These are phyloP conservation scores for Octopus sinensis DNA, from an alignment of 1,140 invertebrate genomes.

Conservation along the genomic window DNA sequence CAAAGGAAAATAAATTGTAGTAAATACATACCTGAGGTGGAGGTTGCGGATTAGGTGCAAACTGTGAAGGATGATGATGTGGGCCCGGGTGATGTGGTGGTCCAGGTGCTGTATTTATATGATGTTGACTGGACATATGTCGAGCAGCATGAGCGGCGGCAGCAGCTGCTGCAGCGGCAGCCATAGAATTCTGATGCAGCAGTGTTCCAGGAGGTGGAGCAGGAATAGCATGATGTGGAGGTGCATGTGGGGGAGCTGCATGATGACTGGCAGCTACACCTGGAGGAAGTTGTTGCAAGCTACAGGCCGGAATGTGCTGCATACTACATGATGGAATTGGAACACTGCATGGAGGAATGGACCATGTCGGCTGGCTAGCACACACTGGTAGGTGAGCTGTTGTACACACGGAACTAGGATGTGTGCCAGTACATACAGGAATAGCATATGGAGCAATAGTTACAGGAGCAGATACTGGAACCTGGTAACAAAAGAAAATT, in stretches of 20 bases:
- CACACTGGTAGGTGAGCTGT: constrained; percentile 43
- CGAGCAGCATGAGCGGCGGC: constrained; percentile 38
- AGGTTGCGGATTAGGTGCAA: constrained; percentile 19
- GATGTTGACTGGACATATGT: constrained; percentile 29
- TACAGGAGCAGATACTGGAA: constrained; percentile 66
- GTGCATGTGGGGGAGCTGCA: constrained; percentile 28
- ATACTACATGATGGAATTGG: constrained; percentile 42
- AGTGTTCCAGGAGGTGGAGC: constrained; percentile 22
- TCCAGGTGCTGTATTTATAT: constrained; percentile 19
- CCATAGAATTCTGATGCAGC: constrained; percentile 43
- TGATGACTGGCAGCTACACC: constrained; percentile 10
- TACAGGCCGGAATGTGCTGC: constrained; percentile 53
- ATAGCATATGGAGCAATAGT: constrained; percentile 60
- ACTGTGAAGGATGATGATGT: constrained; percentile 28
- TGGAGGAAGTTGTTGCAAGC: constrained; percentile 43
- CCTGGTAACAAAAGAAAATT: constrained; percentile 45
- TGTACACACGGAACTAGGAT: constrained; percentile 49
- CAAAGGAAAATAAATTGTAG: too few relatives aligned
- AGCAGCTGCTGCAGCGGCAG: neutral
- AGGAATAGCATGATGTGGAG: constrained; percentile 33
- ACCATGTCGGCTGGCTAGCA: constrained; percentile 46
- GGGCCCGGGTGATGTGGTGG: constrained; percentile 19
- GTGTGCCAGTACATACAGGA: constrained; percentile 51
- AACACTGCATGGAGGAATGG: constrained; percentile 44
- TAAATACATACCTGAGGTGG: constrained; percentile 7